Percentiles rank a stretch among this genome's conserved stretches.
Evolutionary conservation across 1,140 invertebrate genomes (phyloP).

Genomic region (Portunus trituberculatus): DNA sequence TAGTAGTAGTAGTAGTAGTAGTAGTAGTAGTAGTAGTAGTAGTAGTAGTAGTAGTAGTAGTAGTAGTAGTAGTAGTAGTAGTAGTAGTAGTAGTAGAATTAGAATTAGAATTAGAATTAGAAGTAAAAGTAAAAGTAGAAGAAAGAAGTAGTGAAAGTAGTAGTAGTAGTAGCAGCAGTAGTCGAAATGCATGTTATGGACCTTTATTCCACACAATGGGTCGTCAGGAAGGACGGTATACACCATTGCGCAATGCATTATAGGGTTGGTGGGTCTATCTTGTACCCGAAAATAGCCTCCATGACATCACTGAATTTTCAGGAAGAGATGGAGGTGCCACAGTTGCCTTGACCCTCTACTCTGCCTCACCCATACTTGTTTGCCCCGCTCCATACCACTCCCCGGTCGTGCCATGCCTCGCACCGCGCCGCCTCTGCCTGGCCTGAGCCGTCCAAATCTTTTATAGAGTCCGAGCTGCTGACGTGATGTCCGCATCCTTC

Average conservation of each 20-base stretch:
- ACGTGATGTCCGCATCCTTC: background rate
- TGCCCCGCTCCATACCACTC: background rate
- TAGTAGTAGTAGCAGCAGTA: too few species aligned
- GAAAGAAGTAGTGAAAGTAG: too few species aligned
- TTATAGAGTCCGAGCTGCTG: background rate
- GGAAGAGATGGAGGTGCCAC: background rate
- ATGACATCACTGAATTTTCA: background rate
- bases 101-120: background rate
- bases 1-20: background rate
- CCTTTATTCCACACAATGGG: too few species aligned
- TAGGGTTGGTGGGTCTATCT: background rate
- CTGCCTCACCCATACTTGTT: background rate
- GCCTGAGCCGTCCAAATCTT: too few species aligned
- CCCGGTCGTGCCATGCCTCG: too few species aligned
- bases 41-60: background rate
- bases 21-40: constrained; percentile 23
- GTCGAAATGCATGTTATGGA: too few species aligned
- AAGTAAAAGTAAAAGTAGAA: too few species aligned
- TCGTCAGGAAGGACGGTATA: too few species aligned
- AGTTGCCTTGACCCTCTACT: background rate
- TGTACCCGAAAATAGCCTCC: background rate
- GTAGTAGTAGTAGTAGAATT: constrained; percentile 4
- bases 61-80: background rate
- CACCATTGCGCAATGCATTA: too few species aligned
- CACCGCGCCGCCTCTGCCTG: too few species aligned